phyloP scores from a whole-genome alignment of 2,888 invertebrate species.

The Brachyopa scutellaris region DNA sequence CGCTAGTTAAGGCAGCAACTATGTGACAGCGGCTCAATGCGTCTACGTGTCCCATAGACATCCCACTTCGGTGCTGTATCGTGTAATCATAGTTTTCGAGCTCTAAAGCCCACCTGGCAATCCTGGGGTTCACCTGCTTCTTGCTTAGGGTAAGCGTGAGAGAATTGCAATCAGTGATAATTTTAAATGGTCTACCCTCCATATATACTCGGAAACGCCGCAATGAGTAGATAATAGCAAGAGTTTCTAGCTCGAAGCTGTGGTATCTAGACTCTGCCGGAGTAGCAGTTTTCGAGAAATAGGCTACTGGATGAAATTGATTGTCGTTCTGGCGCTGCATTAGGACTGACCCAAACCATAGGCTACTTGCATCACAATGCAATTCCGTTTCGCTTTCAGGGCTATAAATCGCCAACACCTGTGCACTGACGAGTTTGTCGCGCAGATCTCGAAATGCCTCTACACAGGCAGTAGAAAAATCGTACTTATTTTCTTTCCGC shows the following conservation, averaged over 20 bases:
- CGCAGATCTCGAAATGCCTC: too few relatives aligned
- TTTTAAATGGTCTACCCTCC: slow-evolving; percentile 31
- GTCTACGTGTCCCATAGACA: slow-evolving; percentile 75
- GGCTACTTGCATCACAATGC: slow-evolving; percentile 75
- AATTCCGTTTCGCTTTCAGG: slow-evolving; percentile 75
- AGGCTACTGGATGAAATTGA: slow-evolving; percentile 21
- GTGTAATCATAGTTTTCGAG: too few relatives aligned
- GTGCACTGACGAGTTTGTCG: too few relatives aligned
- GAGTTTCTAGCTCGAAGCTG: slow-evolving; percentile 75
- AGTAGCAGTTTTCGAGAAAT: slow-evolving; percentile 72
- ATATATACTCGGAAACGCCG: slow-evolving; percentile 57
- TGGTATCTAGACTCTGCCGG: slow-evolving; percentile 73
- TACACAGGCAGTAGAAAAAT: too few relatives aligned
- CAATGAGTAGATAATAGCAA: slow-evolving; percentile 74
- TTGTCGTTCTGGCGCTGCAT: slow-evolving; percentile 23
- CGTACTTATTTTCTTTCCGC: too few relatives aligned
- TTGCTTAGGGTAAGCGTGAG: too few relatives aligned
- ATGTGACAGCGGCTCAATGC: slow-evolving; percentile 74
- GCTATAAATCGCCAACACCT: too few relatives aligned
- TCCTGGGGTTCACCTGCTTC: slow-evolving; percentile 74
- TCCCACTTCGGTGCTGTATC: slow-evolving; percentile 79
- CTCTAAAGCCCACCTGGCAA: slow-evolving; percentile 77
- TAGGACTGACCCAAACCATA: slow-evolving; percentile 14
- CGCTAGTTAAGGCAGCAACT: not conserved
- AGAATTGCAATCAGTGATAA: too few relatives aligned